Conservation (phyloP, 2,888 invertebrate species). For the Tenthredo amoena region DNA sequence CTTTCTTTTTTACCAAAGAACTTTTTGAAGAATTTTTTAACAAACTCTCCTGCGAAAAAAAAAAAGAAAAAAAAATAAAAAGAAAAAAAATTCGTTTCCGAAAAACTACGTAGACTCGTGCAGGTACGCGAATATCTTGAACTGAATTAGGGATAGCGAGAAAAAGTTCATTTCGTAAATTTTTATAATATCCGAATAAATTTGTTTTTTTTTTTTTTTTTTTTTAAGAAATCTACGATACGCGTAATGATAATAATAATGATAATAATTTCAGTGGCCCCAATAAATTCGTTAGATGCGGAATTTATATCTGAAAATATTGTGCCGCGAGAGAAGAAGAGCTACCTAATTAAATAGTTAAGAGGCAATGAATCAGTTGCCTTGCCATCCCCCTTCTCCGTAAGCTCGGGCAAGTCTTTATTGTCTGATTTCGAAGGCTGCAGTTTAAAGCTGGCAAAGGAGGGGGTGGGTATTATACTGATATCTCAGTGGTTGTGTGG, state of each 20-base stretch:
- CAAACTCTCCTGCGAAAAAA: background rate
- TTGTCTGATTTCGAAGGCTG: slow-evolving; percentile 23
- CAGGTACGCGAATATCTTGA: too few species aligned
- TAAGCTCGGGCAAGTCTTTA: background rate
- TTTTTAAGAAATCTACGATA: background rate
- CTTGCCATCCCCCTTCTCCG: background rate
- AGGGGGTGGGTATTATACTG: background rate
- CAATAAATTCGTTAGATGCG: background rate
- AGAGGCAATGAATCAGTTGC: background rate
- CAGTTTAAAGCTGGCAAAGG: background rate
- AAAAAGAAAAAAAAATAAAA: background rate
- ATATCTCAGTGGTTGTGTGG: background rate
- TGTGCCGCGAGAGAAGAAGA: too few species aligned
- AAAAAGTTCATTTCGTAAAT: too few species aligned
- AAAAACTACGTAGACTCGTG: background rate
- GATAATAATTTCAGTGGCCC: background rate
- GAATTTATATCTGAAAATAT: too few species aligned
- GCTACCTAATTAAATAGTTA: background rate
- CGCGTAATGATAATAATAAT: background rate
- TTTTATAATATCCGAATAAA: too few species aligned
- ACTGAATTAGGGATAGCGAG: too few species aligned
- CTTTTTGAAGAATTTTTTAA: too few species aligned
- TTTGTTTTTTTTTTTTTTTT: too few species aligned
- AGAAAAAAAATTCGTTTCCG: background rate
- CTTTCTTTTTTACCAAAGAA: background rate